A percentile compares a stretch with the other conserved stretches of the same genome.
These are phyloP conservation scores for Brienomyrus longianalis DNA, from an alignment of 2,113 vertebrate genomes.

Conservation along the genomic window DNA sequence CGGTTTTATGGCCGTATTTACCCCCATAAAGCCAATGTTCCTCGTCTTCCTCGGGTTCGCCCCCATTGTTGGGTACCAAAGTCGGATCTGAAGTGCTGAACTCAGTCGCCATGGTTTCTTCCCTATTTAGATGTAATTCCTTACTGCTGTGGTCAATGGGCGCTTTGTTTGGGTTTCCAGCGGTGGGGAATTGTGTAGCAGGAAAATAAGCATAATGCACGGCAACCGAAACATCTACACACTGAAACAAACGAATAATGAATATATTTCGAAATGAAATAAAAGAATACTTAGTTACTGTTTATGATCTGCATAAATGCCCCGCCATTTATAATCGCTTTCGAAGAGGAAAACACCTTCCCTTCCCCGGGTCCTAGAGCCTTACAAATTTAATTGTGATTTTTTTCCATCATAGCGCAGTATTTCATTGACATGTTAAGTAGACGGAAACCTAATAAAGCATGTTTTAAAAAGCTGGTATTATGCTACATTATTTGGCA, in stretches of 20 bases:
- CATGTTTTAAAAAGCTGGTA: not conserved
- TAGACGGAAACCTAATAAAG: not conserved
- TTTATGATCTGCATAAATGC: slow-evolving; percentile 1
- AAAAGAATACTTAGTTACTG: not conserved
- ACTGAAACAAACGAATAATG: not conserved
- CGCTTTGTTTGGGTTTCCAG: not conserved
- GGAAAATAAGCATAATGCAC: not conserved
- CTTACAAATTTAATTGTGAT: not conserved
- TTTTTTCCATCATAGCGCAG: not conserved
- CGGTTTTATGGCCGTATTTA: slow-evolving; percentile 28
- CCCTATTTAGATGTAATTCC: slow-evolving; percentile 6
- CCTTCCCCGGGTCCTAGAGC: slow-evolving; percentile 22
- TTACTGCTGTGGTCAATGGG: slow-evolving; percentile 1
- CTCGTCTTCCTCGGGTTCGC: slow-evolving; percentile 50
- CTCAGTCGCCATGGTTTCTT: slow-evolving; percentile 21
- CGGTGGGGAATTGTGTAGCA: not conserved
- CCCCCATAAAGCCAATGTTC: slow-evolving; percentile 61
- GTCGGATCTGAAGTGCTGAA: slow-evolving; percentile 36
- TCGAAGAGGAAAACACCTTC: slow-evolving; percentile 5
- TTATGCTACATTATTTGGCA: not conserved
- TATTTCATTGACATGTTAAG: not conserved
- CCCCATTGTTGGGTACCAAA: slow-evolving; percentile 25
- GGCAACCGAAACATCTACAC: not conserved
- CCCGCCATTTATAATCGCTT: slow-evolving; percentile 20
- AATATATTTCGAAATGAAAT: not conserved